Evolutionary conservation across 2,797 vertebrate species (phyloP).

Genomic region (Rhabdophis nuchalis): DNA sequence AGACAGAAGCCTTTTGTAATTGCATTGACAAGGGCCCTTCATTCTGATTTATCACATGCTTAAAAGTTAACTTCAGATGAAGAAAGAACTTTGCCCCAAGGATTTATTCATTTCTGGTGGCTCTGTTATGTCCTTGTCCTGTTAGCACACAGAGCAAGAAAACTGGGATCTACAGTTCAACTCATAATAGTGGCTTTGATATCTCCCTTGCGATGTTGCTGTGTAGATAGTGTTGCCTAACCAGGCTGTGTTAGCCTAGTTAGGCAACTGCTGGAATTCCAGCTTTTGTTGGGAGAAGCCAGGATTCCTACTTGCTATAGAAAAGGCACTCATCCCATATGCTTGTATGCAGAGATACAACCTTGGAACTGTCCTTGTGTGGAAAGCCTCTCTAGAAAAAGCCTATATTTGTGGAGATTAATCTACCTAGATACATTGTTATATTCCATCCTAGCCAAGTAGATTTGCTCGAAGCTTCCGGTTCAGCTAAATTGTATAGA

Average conservation of each 20-base stretch:
- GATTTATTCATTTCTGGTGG: not conserved
- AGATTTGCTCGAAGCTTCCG: not conserved
- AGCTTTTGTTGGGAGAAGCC: not conserved
- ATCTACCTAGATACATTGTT: not conserved
- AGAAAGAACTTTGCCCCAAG: not conserved
- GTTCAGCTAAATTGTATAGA: not conserved
- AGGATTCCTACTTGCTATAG: not conserved
- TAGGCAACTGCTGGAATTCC: not conserved
- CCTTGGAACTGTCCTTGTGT: not conserved
- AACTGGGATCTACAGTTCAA: not conserved
- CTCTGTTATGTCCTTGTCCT: not conserved
- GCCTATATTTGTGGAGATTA: not conserved
- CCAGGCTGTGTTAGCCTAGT: not conserved
- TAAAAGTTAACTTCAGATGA: slow-evolving; percentile 32
- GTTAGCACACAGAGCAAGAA: not conserved
- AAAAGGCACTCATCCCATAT: not conserved
- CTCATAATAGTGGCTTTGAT: too few species aligned
- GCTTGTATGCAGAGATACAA: not conserved
- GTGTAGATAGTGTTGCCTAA: too few species aligned
- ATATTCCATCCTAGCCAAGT: not conserved
- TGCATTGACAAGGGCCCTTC: slow-evolving; percentile 1
- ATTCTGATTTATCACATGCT: slow-evolving; percentile 55
- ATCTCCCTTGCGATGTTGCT: not conserved
- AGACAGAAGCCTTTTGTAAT: not conserved
- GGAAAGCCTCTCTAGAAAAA: not conserved